phyloP scores from a whole-genome alignment of 2,797 vertebrate genomes.

The Melanotaenia parkinsoni region DNA sequence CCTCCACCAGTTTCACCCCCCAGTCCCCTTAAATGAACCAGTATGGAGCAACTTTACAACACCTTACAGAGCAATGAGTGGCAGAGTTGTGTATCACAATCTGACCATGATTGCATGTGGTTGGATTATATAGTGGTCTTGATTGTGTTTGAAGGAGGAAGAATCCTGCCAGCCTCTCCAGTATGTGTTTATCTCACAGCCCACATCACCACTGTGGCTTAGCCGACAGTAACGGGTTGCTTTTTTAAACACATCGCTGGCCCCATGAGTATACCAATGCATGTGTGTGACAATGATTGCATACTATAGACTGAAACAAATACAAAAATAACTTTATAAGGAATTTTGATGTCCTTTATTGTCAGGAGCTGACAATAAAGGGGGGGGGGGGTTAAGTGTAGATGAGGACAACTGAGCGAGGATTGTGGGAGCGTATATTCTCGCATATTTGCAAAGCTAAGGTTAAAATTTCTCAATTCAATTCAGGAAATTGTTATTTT shows the following conservation, averaged over 20 bases:
- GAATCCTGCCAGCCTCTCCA: constrained; percentile 63
- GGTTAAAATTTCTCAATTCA: neutral
- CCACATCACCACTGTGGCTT: constrained; percentile 62
- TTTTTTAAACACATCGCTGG: constrained; percentile 59
- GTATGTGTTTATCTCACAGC: constrained; percentile 67
- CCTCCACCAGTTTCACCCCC: neutral
- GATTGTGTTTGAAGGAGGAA: constrained; percentile 71
- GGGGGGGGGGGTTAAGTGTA: too few relatives aligned
- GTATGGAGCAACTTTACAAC: constrained; percentile 20
- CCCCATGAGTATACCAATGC: constrained; percentile 26
- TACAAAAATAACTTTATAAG: neutral
- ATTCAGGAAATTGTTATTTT: neutral
- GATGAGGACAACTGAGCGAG: neutral
- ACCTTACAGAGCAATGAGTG: constrained; percentile 33
- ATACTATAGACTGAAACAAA: neutral
- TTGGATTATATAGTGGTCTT: constrained; percentile 46
- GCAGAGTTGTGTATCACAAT: constrained; percentile 30
- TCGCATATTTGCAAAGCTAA: neutral
- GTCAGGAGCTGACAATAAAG: neutral
- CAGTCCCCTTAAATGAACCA: constrained; percentile 20
- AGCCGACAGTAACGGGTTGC: constrained; percentile 48
- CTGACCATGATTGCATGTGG: constrained; percentile 71
- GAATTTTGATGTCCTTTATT: neutral
- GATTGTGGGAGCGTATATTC: neutral
- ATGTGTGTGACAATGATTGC: neutral